Base-by-base conservation (phyloP, 2,113 vertebrate species). In the Sisor rabdophorus region DNA sequence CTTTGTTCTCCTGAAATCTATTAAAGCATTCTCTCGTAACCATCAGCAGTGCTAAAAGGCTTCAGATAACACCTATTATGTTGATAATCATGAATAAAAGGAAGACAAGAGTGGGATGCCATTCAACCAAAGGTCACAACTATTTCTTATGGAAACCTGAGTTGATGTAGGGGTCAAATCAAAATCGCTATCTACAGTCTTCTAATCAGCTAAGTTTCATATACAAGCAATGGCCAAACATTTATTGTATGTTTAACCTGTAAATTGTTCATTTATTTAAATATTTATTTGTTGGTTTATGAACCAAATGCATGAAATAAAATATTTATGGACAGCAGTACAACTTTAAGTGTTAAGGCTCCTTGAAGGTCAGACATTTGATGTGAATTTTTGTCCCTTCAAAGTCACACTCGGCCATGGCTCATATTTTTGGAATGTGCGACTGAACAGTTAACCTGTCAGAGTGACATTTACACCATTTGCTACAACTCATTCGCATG, bases 1-100 rank as follows among this genome's bases (percentile, higher is more conserved):
- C 90, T 92, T 92, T 92, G 91, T 92, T 88, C 80, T 88, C 83
- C 73, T 86, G 84, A 88, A 87, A 90, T 91, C 89, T 90, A 89
- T 91, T 89, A 89, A 88, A 87, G 76, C 76, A 88, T 88, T 89
- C 89, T 90, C 87, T 90, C 79, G 79, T 78, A 83, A 80, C 89
- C 85, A 87, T 91, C 88, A 88, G 88, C 83, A 82, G 79, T 86
- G 86, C 89, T 82, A 87, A 78, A 75, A 79, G 76, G 78, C 65
- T 78, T 67, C 77, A 75, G 79, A 79, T 79, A 90, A 90, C 83
- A 79, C 83, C 88, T 82, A 85, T 86, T 80, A 84, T 85, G 82
- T 86, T 91, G 91, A 91, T 90, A 86, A 89, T 88, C 82, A 87
- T 88, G 71, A 80, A 89, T 88, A 87, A 78, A 86, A 80, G 76